Evolutionary conservation across 2,113 vertebrate species (phyloP).

Genomic region (Engraulis encrasicolus): DNA sequence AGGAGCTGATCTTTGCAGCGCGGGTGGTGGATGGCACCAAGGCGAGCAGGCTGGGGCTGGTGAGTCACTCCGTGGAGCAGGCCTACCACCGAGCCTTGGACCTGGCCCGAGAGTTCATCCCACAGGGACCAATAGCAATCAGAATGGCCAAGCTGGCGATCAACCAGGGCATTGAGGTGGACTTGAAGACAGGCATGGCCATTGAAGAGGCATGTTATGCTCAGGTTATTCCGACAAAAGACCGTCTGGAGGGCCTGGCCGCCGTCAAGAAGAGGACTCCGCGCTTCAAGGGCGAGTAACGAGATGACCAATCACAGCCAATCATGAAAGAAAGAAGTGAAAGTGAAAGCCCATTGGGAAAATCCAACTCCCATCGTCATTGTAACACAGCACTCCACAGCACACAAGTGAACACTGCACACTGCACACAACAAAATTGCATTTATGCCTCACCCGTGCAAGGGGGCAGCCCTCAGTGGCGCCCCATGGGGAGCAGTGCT

Average conservation of each 20-base stretch:
- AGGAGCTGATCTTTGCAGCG: conserved; percentile 95
- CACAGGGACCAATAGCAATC: conserved; percentile 96
- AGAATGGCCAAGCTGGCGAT: conserved; percentile 97
- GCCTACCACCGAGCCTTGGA: conserved; percentile 90
- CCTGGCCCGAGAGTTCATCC: conserved; percentile 89
- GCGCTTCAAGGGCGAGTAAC: conserved; percentile 90
- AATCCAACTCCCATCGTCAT: too few relatives aligned
- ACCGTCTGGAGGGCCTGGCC: conserved; percentile 92
- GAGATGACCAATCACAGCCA: not conserved
- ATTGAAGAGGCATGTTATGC: conserved; percentile 98
- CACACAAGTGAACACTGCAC: too few relatives aligned
- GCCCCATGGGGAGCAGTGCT: too few relatives aligned
- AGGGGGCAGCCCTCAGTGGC: too few relatives aligned
- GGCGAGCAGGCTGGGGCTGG: conserved; percentile 84
- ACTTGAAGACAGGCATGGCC: conserved; percentile 92
- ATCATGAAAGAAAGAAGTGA: too few relatives aligned
- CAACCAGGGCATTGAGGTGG: conserved; percentile 96
- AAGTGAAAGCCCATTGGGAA: too few relatives aligned
- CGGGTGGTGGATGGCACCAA: conserved; percentile 86
- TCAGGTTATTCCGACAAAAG: conserved; percentile 97
- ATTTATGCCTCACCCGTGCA: too few relatives aligned
- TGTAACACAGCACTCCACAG: too few relatives aligned
- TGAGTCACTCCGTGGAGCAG: conserved; percentile 90
- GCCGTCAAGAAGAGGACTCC: conserved; percentile 95
- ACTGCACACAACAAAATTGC: too few relatives aligned